Evolutionary conservation across 2,888 invertebrate species (phyloP).

Genomic region (Mimumesa dahlbomi): DNA sequence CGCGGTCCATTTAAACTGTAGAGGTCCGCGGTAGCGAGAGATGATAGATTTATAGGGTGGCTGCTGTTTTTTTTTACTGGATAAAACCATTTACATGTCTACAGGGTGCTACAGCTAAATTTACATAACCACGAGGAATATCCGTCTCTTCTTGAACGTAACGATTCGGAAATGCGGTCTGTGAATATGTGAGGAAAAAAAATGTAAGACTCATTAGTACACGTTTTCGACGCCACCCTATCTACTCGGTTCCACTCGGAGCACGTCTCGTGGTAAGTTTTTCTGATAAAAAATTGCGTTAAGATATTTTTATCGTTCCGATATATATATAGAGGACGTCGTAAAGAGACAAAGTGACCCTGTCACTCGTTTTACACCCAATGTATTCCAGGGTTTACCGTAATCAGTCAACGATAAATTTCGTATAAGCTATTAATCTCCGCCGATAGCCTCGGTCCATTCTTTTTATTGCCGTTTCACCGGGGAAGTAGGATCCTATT

Average conservation of each 20-base stretch:
- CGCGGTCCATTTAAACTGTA: conserved; percentile 33
- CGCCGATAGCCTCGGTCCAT: conserved; percentile 18
- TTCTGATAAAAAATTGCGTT: conserved; percentile 31
- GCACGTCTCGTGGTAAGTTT: not conserved
- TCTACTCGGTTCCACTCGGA: not conserved
- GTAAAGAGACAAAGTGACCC: conserved; percentile 16
- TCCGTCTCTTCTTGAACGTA: not conserved
- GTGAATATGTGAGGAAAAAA: conserved; percentile 4
- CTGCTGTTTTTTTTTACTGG: conserved; percentile 16
- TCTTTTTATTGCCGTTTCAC: conserved; percentile 32
- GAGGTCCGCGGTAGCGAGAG: conserved; percentile 10
- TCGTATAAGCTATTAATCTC: conserved; percentile 41
- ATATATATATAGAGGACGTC: conserved; percentile 2
- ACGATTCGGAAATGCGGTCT: not conserved
- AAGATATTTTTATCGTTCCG: conserved; percentile 39
- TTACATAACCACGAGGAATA: not conserved
- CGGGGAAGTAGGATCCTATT: conserved; percentile 21
- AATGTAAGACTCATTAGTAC: conserved; percentile 19
- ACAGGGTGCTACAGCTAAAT: not conserved
- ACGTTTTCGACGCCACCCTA: not conserved
- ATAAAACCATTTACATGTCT: conserved; percentile 23
- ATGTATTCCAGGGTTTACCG: conserved; percentile 2
- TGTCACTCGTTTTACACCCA: conserved; percentile 22
- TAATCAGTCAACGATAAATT: conserved; percentile 50
- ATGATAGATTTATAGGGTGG: conserved; percentile 43